Conservation (phyloP, 2,113 vertebrate genomes). For the Otis tarda region DNA sequence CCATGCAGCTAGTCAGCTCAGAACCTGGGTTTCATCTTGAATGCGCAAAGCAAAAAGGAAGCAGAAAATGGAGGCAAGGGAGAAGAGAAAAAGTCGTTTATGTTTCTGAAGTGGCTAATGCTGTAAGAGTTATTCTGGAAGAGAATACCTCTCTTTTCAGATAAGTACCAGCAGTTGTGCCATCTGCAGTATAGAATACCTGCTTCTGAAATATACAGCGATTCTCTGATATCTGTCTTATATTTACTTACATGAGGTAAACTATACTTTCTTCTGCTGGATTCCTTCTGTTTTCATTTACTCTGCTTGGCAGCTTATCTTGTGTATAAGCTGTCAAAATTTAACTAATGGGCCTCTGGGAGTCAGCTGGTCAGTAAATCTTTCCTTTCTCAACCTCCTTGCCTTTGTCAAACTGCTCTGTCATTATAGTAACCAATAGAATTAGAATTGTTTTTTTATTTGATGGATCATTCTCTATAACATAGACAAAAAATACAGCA, state of each 20-base stretch:
- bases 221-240: constrained; percentile 32
- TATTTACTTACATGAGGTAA: constrained; percentile 51
- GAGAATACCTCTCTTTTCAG: constrained; percentile 55
- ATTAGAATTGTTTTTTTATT: background rate
- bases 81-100: constrained; percentile 40
- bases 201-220: constrained; percentile 46
- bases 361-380: constrained; percentile 66
- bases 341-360: constrained; percentile 44
- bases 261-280: constrained; percentile 11
- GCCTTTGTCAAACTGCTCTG: constrained; percentile 44
- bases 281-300: constrained; percentile 59
- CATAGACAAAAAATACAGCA: constrained; percentile 15
- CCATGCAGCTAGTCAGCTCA: constrained; percentile 12
- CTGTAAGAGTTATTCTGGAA: constrained; percentile 44
- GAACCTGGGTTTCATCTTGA: constrained; percentile 60
- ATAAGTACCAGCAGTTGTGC: constrained; percentile 56
- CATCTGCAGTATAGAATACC: constrained; percentile 52
- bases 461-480: constrained; percentile 8
- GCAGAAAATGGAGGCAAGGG: constrained; percentile 60
- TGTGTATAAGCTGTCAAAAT: constrained; percentile 37
- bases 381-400: constrained; percentile 32
- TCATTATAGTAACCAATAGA: constrained; percentile 52
- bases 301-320: constrained; percentile 35
- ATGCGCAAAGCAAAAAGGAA: constrained; percentile 34
- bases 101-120: constrained; percentile 66